Percentiles rank a stretch among this genome's conserved stretches.
Evolutionary conservation across 2,888 invertebrate species (phyloP).

Genomic region (Morpho achilles): DNA sequence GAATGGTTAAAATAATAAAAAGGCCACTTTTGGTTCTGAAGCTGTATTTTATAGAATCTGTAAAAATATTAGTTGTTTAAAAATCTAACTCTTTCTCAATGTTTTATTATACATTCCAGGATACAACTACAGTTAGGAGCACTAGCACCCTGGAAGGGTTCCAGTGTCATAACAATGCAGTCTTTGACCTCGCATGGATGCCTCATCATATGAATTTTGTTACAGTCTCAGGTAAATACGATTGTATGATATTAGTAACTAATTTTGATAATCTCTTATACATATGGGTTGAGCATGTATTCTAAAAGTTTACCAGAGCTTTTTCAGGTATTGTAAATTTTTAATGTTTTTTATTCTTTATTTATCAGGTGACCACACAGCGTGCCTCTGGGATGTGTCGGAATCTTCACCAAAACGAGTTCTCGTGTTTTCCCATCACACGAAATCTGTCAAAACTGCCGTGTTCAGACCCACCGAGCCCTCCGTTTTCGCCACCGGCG

Average conservation of each 20-base stretch:
- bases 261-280: too few species aligned
- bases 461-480: slow-evolving; percentile 84
- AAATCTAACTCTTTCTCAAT: too few species aligned
- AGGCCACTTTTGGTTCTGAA: too few species aligned
- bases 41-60: too few species aligned
- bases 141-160: slow-evolving; percentile 68
- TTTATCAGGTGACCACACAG: slow-evolving; percentile 86
- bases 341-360: background rate
- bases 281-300: too few species aligned
- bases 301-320: too few species aligned
- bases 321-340: too few species aligned
- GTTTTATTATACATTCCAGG: slow-evolving; percentile 45
- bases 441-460: slow-evolving; percentile 89
- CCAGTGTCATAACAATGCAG: slow-evolving; percentile 89
- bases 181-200: slow-evolving; percentile 94
- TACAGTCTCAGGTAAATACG: slow-evolving; percentile 84
- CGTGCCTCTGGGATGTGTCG: slow-evolving; percentile 87
- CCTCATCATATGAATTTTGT: slow-evolving; percentile 86
- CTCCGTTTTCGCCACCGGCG: slow-evolving; percentile 91
- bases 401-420: slow-evolving; percentile 66
- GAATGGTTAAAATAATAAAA: too few species aligned
- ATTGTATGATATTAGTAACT: too few species aligned
- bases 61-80: too few species aligned
- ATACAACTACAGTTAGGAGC: slow-evolving; percentile 60
- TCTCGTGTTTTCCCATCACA: slow-evolving; percentile 86